Percentiles rank a stretch among this genome's conserved stretches.
phyloP scores from a whole-genome alignment of 2,797 vertebrate genomes.

The Calcarius lapponicus region DNA sequence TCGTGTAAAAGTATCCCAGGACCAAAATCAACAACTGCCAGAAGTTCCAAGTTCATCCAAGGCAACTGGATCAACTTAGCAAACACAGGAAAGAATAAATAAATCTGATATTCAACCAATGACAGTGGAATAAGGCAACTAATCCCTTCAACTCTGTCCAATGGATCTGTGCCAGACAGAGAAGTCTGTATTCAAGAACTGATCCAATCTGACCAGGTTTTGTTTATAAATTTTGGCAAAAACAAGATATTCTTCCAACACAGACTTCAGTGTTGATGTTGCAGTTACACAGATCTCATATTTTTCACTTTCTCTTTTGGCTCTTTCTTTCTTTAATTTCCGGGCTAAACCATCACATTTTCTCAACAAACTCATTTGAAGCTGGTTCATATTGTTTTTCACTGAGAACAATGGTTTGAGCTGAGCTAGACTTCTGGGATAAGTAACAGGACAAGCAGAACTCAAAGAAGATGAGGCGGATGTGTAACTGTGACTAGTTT shows the following conservation, averaged over 20 bases:
- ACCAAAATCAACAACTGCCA: background rate
- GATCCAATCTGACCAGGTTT: background rate
- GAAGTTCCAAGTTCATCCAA: conserved; percentile 14
- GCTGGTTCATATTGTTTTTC: background rate
- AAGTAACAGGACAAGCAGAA: background rate
- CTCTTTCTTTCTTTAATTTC: background rate
- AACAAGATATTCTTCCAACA: background rate
- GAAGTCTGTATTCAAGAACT: background rate
- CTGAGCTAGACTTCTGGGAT: background rate
- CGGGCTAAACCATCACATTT: no score
- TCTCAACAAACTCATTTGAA: background rate
- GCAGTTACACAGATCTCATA: background rate
- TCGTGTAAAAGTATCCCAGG: background rate
- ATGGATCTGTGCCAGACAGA: background rate
- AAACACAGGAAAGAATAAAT: background rate
- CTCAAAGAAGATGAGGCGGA: background rate
- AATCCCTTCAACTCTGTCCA: background rate
- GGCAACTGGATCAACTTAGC: background rate
- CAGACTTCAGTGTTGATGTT: background rate
- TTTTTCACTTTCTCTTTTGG: background rate
- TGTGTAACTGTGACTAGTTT: background rate
- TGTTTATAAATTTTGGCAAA: background rate
- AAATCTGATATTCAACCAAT: background rate
- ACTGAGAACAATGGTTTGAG: background rate
- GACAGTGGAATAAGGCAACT: background rate